phyloP scores from a whole-genome alignment of 2,113 vertebrate genomes.

The Bucco capensis region DNA sequence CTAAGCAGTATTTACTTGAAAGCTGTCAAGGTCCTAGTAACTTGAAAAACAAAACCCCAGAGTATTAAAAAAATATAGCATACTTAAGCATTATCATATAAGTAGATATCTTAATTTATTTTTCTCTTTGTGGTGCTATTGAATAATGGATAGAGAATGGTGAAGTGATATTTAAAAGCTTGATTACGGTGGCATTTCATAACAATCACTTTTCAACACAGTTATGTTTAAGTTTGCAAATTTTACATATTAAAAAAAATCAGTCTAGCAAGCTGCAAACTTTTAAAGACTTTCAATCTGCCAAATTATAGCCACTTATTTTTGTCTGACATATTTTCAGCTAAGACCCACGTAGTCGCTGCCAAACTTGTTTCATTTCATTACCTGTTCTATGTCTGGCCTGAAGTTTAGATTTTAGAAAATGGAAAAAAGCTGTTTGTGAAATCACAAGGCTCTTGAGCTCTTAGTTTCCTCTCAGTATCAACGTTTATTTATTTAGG shows the following conservation, averaged over 20 bases:
- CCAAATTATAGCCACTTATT: constrained; percentile 78
- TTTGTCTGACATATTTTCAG: constrained; percentile 76
- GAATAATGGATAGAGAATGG: not conserved
- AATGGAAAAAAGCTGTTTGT: constrained; percentile 86
- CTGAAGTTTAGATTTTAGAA: constrained; percentile 81
- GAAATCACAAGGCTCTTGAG: constrained; percentile 81
- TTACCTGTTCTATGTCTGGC: constrained; percentile 83
- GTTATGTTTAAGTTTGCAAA: constrained; percentile 73
- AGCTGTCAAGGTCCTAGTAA: not conserved
- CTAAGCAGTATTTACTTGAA: not conserved
- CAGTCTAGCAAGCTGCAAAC: constrained; percentile 70
- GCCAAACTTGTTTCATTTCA: constrained; percentile 83
- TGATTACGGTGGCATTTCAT: constrained; percentile 47
- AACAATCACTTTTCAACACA: constrained; percentile 60
- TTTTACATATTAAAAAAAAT: constrained; percentile 55
- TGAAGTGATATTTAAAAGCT: constrained; percentile 20
- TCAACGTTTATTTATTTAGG: constrained; percentile 87
- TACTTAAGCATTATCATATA: not conserved
- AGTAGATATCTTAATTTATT: not conserved
- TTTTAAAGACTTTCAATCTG: constrained; percentile 77
- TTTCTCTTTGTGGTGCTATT: not conserved
- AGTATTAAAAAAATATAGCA: not conserved
- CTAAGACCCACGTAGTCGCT: constrained; percentile 72
- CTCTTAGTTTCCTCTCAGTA: constrained; percentile 86
- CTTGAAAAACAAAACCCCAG: not conserved